These are phyloP conservation scores for Rhagophthalmus giganteus DNA, from an alignment of 2,888 invertebrate species.

Conservation along the genomic window DNA sequence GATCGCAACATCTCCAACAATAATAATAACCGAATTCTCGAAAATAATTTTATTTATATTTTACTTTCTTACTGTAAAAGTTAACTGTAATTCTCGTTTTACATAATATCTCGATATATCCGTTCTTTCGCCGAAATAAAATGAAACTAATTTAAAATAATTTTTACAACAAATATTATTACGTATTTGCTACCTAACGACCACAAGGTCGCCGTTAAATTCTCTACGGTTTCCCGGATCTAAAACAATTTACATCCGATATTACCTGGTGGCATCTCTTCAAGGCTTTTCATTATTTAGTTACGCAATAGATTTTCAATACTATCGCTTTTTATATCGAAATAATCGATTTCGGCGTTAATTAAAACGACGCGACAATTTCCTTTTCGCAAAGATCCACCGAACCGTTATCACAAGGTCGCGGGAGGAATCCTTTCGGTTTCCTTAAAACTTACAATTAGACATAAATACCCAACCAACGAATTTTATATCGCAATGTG, in stretches of 20 bases:
- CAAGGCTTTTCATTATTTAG: background rate
- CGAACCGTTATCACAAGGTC: too few relatives aligned
- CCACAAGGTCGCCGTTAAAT: background rate
- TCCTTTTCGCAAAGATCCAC: too few relatives aligned
- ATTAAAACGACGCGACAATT: too few relatives aligned
- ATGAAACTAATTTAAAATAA: background rate
- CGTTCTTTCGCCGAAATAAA: background rate
- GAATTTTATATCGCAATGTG: too few relatives aligned
- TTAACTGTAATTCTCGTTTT: background rate
- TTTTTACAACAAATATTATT: background rate
- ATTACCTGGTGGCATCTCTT: background rate
- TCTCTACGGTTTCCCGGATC: background rate
- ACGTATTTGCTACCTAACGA: background rate
- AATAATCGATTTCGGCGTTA: too few relatives aligned
- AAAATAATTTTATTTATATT: background rate
- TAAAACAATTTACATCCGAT: background rate
- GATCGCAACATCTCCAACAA: too few relatives aligned
- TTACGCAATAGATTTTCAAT: background rate
- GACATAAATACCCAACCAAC: background rate
- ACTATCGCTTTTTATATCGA: too few relatives aligned
- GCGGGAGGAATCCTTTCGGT: too few relatives aligned
- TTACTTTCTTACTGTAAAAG: background rate
- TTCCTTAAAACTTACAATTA: too few relatives aligned
- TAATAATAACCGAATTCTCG: too few relatives aligned
- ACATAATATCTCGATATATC: background rate